Evolutionary conservation across 2,113 vertebrate species (phyloP).

Genomic region (Corythaixoides concolor): DNA sequence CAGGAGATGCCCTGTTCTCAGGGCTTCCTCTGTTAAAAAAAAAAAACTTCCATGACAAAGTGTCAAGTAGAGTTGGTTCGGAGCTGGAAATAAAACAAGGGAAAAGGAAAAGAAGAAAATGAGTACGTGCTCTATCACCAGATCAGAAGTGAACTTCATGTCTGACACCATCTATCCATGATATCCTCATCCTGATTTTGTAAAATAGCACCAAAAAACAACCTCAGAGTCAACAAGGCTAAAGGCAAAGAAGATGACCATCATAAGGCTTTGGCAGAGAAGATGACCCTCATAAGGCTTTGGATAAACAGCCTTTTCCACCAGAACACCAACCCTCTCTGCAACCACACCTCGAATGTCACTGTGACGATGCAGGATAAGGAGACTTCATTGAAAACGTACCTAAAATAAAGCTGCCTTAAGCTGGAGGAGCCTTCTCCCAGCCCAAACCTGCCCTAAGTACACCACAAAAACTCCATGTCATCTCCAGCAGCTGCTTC

Average conservation of each 20-base stretch:
- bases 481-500: background rate
- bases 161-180: background rate
- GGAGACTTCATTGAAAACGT: background rate
- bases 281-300: background rate
- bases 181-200: background rate
- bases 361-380: background rate
- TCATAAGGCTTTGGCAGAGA: background rate
- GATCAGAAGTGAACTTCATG: background rate
- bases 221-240: fast-evolving
- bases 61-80: fast-evolving
- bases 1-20: background rate
- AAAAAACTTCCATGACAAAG: too few species aligned
- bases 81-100: background rate
- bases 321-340: background rate
- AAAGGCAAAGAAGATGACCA: background rate
- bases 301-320: background rate
- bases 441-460: background rate
- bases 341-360: fast-evolving
- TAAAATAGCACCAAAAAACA: background rate
- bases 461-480: background rate
- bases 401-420: background rate
- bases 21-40: too few species aligned
- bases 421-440: background rate
- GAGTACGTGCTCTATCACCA: background rate
- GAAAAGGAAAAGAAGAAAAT: background rate